These are phyloP conservation scores for Rhagonycha lutea DNA, from an alignment of 2,888 invertebrate genomes.

Conservation along the genomic window DNA sequence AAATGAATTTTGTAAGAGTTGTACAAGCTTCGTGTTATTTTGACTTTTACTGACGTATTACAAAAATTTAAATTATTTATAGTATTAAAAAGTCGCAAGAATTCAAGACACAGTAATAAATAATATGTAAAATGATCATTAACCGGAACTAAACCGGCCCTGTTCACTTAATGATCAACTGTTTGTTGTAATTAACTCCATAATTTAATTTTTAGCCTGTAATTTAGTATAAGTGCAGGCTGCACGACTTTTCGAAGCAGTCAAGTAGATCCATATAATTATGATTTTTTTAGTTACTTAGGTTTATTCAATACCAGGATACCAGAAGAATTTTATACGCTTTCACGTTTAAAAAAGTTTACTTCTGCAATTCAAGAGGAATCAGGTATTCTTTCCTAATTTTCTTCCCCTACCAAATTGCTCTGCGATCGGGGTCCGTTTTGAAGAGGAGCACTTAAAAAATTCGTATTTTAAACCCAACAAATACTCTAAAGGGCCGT, in stretches of 20 bases:
- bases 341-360: too few species aligned
- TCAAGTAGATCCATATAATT: neutral
- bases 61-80: neutral
- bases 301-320: neutral
- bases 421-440: too few species aligned
- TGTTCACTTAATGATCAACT: neutral
- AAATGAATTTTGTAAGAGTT: slow-evolving; percentile 15
- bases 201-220: neutral
- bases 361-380: too few species aligned
- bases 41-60: neutral
- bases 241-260: neutral
- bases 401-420: too few species aligned
- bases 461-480: too few species aligned
- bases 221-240: neutral
- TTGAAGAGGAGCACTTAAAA: too few species aligned
- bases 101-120: neutral
- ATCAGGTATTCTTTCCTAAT: too few species aligned
- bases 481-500: too few species aligned
- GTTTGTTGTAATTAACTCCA: neutral
- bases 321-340: neutral
- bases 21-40: slow-evolving; percentile 17
- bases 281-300: neutral
- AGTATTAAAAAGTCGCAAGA: neutral
- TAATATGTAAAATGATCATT: neutral
- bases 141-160: neutral